phyloP scores from a whole-genome alignment of 30 jellyfish, hydroid and myxozoan genomes.

The Nemopilema nomurai region DNA sequence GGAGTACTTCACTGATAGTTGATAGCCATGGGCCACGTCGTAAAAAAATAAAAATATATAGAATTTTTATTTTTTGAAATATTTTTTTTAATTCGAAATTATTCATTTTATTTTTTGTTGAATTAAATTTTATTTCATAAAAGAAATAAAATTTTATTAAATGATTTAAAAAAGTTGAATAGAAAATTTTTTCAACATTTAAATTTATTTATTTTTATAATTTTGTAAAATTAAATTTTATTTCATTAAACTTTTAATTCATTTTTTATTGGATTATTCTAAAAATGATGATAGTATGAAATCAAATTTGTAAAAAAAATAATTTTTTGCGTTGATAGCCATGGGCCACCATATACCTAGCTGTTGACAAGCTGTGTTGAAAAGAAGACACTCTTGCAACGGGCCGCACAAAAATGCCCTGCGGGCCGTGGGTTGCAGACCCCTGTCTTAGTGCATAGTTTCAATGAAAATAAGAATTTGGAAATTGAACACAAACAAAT shows the following conservation, averaged over 20 bases:
- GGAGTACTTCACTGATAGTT: not conserved
- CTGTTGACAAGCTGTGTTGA: not conserved
- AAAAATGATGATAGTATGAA: not conserved
- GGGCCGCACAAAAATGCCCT: not conserved
- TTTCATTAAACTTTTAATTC: not conserved
- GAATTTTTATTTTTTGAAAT: not conserved
- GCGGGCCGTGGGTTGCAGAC: not conserved
- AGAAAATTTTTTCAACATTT: not conserved
- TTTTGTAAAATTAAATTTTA: slow-evolving; percentile 2
- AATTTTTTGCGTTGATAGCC: slow-evolving; percentile 20
- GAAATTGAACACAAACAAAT: slow-evolving; percentile 9
- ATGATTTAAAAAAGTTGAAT: not conserved
- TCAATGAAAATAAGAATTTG: not conserved
- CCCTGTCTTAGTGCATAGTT: slow-evolving; percentile 4
- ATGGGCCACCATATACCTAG: slow-evolving; percentile 40
- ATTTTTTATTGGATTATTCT: not conserved
- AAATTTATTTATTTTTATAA: not conserved
- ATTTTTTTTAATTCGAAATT: not conserved
- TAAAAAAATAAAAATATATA: not conserved
- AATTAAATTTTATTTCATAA: not conserved
- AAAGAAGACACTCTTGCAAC: not conserved
- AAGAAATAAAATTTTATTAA: not conserved
- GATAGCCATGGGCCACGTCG: slow-evolving; percentile 18
- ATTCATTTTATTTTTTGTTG: not conserved
- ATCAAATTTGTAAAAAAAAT: not conserved